These are phyloP conservation scores for Parauchenoglanis ngamensis DNA, from an alignment of 2,797 vertebrate species.

Conservation along the genomic window DNA sequence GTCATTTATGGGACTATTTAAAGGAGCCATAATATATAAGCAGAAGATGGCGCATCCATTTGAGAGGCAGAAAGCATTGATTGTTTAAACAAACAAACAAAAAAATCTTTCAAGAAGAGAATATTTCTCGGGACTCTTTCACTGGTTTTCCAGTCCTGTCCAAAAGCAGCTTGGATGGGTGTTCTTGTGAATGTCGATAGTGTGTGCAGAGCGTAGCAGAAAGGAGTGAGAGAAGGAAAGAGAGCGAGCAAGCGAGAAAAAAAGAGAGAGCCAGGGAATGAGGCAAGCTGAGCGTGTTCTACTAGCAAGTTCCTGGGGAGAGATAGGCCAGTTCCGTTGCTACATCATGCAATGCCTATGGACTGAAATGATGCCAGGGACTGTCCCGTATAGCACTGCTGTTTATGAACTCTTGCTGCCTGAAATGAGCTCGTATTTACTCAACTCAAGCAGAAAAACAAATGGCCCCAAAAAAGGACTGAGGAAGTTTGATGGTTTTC, in stretches of 20 bases:
- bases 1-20: constrained; percentile 87
- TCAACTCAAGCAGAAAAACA: constrained; percentile 43
- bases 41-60: constrained; percentile 89
- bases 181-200: constrained; percentile 65
- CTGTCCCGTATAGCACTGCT: constrained; percentile 84
- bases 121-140: constrained; percentile 83
- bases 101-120: constrained; percentile 88
- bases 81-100: constrained; percentile 61
- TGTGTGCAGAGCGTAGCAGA: constrained; percentile 59
- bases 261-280: constrained; percentile 51
- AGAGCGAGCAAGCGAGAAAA: constrained; percentile 27
- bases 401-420: constrained; percentile 83
- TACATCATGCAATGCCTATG: constrained; percentile 79
- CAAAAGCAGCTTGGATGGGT: constrained; percentile 71
- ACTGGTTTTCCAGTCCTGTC: constrained; percentile 81
- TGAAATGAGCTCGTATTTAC: constrained; percentile 61
- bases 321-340: constrained; percentile 74
- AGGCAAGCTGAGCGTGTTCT: constrained; percentile 64
- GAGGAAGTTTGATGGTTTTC: constrained; percentile 53
- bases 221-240: constrained; percentile 47
- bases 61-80: constrained; percentile 83
- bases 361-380: constrained; percentile 88
- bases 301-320: constrained; percentile 82
- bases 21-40: constrained; percentile 88
- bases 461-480: constrained; percentile 33